Evolutionary conservation across 2,113 vertebrate genomes (phyloP).

Genomic region (Oryzias celebensis): DNA sequence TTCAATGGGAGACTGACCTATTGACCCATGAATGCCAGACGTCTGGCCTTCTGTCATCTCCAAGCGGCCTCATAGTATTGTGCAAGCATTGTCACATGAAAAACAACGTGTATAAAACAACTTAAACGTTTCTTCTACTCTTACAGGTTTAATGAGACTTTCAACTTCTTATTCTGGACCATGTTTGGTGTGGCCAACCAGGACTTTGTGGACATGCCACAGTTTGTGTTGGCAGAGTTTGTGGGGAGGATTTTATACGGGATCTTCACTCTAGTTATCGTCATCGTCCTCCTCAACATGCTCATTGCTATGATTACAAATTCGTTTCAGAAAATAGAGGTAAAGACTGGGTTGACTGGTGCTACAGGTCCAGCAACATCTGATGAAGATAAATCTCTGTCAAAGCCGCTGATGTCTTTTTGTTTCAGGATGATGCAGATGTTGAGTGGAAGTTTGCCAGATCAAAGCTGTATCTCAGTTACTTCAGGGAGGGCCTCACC

Average conservation of each 20-base stretch:
- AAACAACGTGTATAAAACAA: neutral
- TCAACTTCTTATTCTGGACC: slow-evolving; percentile 92
- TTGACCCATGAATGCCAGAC: too few species aligned
- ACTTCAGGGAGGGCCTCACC: slow-evolving; percentile 87
- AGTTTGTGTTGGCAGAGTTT: slow-evolving; percentile 82
- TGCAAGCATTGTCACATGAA: too few species aligned
- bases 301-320: slow-evolving; percentile 94
- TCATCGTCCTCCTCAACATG: slow-evolving; percentile 91
- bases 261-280: slow-evolving; percentile 87
- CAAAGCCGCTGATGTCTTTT: neutral
- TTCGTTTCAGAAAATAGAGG: slow-evolving; percentile 93
- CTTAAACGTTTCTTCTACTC: neutral
- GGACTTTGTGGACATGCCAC: slow-evolving; percentile 84
- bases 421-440: slow-evolving; percentile 84
- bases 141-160: slow-evolving; percentile 86
- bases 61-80: too few species aligned
- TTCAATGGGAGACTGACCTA: too few species aligned
- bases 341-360: slow-evolving; percentile 22
- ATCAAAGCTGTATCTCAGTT: slow-evolving; percentile 89
- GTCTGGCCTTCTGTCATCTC: too few species aligned
- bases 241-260: slow-evolving; percentile 85
- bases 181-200: slow-evolving; percentile 88
- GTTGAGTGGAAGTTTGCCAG: slow-evolving; percentile 93
- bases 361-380: too few species aligned
- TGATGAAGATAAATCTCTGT: neutral